These are phyloP conservation scores for Xenus cinereus DNA, from an alignment of 2,113 vertebrate genomes.

Conservation along the genomic window DNA sequence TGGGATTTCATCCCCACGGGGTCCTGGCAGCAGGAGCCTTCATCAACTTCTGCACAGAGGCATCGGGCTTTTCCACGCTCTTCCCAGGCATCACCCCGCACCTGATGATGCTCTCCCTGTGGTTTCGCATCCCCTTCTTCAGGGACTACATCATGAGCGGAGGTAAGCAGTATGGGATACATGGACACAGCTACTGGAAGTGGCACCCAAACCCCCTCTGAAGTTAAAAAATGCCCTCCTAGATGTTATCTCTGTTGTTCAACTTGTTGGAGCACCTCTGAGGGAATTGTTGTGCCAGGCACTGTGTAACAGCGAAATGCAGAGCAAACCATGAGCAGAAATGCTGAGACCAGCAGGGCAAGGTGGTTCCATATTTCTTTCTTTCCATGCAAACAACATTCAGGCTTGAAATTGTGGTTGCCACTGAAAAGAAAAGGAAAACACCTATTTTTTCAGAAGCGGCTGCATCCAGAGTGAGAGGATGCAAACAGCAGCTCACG, in stretches of 20 bases:
- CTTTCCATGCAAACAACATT: background rate
- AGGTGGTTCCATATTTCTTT: background rate
- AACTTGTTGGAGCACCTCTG: background rate
- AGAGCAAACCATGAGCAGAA: background rate
- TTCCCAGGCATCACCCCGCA: constrained; percentile 84
- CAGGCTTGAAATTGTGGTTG: background rate
- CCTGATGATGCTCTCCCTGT: constrained; percentile 87
- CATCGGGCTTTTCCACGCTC: constrained; percentile 78
- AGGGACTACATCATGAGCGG: constrained; percentile 88
- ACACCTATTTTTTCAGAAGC: background rate
- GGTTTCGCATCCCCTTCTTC: constrained; percentile 89
- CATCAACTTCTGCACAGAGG: constrained; percentile 85
- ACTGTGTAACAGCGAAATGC: background rate
- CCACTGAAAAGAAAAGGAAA: background rate
- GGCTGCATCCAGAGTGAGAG: background rate
- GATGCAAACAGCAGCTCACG: background rate
- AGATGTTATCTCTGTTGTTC: background rate
- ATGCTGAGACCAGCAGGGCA: background rate
- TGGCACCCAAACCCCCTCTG: background rate
- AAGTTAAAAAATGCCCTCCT: background rate
- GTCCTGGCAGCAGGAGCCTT: constrained; percentile 87
- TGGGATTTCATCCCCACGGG: constrained; percentile 92
- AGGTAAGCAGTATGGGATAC: constrained; percentile 72
- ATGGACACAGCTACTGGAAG: background rate
- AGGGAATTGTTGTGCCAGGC: background rate